Base-by-base conservation (phyloP, 2,797 vertebrate genomes). In the Sphenodon punctatus region DNA sequence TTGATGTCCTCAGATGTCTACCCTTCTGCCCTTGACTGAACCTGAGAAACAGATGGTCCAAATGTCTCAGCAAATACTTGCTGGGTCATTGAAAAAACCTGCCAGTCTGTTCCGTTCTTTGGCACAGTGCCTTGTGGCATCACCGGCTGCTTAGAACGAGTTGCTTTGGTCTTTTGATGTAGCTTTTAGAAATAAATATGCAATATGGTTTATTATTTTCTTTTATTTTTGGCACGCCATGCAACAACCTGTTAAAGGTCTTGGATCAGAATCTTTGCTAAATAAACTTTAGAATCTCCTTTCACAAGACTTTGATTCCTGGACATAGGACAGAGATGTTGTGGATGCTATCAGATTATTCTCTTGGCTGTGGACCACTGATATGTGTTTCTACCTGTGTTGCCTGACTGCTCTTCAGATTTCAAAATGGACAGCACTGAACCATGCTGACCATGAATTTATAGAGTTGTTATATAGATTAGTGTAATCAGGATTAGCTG, bases 11-110 rank as follows among this genome's bases (percentile, higher is more conserved):
- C 61, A 36, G 48, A 66, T 42, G 12, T 75, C 65, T 85, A 36
- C 36, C 17, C 36, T 75, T 73, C 80, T 82, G 43, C 46, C 13
- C 63, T 82, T 86, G 46, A 70, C 43, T 64, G 67, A 90, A 77
- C 38, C 10, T 71, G 6, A 74, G 55, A 68, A 89, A 41, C 25
- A 88, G 25, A 59, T 75, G 25, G 34, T 83, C 80, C 58, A 82
- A 88, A 82, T 0, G 75, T 45, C 69, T 71, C 20, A 0, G 3
- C 67, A 84, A 88, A 85, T 51, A 70, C 60, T 82, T 66, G 48
- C 7, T 20, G 11, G 1, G 2, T 85, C 38, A 46, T 42, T 79
- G 16, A 17, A 53, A 81, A 83, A 79, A 82, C 15, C 6, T 36
- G 4, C 17, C 38, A 48, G 43, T 19, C 36, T 68, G 10, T 11